Conservation (phyloP, 1,140 invertebrate species). For the Agrypnia vestita region DNA sequence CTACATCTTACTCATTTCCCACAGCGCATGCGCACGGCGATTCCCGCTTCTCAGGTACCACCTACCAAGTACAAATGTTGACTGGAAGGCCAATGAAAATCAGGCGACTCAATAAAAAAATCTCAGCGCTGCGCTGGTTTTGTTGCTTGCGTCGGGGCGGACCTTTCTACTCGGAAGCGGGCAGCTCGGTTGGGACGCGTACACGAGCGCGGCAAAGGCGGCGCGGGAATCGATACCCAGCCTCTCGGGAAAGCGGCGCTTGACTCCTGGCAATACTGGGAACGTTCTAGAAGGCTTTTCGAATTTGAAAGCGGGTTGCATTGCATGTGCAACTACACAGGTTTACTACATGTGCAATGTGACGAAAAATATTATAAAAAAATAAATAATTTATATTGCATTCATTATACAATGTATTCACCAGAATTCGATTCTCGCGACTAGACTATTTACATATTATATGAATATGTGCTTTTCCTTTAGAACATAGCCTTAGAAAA, state of each 20-base stretch:
- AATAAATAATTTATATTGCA: too few species aligned
- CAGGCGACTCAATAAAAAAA: too few species aligned
- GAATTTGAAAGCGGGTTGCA: constrained; percentile 19
- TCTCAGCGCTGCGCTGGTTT: too few species aligned
- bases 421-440: too few species aligned
- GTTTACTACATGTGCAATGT: too few species aligned
- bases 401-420: too few species aligned
- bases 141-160: background rate
- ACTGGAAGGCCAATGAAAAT: too few species aligned
- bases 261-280: constrained; percentile 27
- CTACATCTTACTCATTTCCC: constrained; percentile 12
- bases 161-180: background rate
- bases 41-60: background rate
- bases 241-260: constrained; percentile 48
- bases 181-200: background rate
- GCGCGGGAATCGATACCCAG: constrained; percentile 56
- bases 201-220: constrained; percentile 1
- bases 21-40: constrained; percentile 13
- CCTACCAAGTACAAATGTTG: too few species aligned
- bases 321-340: background rate
- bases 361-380: too few species aligned
- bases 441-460: too few species aligned
- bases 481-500: too few species aligned
- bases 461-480: too few species aligned
- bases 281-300: constrained; percentile 2